Percentiles rank a stretch among this genome's conserved stretches.
These are phyloP conservation scores for Chaetodon trifascialis DNA, from an alignment of 2,113 vertebrate species.

Conservation along the genomic window DNA sequence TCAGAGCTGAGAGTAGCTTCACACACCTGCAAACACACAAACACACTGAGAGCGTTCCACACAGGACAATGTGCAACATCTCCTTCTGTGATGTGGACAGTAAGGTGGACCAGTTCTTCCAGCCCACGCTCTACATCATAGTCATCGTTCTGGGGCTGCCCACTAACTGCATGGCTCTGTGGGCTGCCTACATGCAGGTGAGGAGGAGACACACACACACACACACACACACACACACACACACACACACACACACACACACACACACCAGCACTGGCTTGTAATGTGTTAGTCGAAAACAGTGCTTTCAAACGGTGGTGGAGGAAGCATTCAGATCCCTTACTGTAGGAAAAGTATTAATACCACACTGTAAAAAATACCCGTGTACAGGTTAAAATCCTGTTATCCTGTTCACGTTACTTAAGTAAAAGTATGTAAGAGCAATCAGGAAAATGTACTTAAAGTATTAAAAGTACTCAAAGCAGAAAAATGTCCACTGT, in stretches of 20 bases:
- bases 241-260: slow-evolving; percentile 10
- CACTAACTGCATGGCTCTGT: slow-evolving; percentile 92
- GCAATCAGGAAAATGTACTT: too few species aligned
- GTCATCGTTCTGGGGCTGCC: slow-evolving; percentile 91
- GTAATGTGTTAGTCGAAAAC: too few species aligned
- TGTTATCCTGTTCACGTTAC: too few species aligned
- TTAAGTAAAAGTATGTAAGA: too few species aligned
- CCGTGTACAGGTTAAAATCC: too few species aligned
- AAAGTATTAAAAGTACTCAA: too few species aligned
- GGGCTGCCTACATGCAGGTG: slow-evolving; percentile 92
- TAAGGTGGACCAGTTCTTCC: slow-evolving; percentile 91
- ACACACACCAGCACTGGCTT: background rate
- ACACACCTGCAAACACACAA: slow-evolving; percentile 7
- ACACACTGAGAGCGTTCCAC: slow-evolving; percentile 30
- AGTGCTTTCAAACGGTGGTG: background rate
- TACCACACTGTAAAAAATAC: too few species aligned
- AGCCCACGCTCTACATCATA: slow-evolving; percentile 91
- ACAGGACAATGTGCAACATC: slow-evolving; percentile 88
- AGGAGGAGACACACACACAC: slow-evolving; percentile 23
- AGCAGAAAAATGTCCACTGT: too few species aligned
- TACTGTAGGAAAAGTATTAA: too few species aligned
- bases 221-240: background rate
- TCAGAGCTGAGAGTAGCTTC: slow-evolving; percentile 64
- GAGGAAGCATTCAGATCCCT: background rate
- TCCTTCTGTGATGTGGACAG: slow-evolving; percentile 91